phyloP scores from a whole-genome alignment of 2,797 vertebrate species.

The Phyllotis vaccarum region DNA sequence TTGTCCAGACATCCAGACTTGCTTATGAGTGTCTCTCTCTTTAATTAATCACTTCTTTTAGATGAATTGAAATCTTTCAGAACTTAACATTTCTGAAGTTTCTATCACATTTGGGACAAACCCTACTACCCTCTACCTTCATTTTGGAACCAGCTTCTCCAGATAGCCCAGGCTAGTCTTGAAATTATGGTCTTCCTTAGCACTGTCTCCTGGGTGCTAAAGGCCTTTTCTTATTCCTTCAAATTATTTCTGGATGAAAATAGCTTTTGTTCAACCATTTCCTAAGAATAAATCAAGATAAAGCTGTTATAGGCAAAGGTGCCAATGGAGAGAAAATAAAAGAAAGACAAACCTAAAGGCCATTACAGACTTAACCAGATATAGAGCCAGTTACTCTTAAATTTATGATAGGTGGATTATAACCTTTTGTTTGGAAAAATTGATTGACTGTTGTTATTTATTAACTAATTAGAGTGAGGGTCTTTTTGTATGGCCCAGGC shows the following conservation, averaged over 20 bases:
- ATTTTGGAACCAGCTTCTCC: neutral
- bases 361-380: neutral
- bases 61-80: neutral
- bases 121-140: neutral
- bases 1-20: neutral
- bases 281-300: neutral
- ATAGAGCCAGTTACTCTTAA: neutral
- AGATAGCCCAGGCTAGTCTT: neutral
- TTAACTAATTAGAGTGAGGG: neutral
- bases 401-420: neutral
- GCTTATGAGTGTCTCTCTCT: neutral
- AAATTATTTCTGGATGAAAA: neutral
- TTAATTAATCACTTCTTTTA: conserved; percentile 18
- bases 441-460: neutral
- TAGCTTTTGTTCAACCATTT: neutral
- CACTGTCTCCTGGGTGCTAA: neutral
- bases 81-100: neutral
- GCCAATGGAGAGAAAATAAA: neutral
- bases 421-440: neutral
- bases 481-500: neutral
- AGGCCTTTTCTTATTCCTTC: neutral
- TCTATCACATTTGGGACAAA: neutral
- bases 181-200: neutral
- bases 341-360: neutral
- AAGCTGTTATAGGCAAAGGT: neutral